phyloP scores from a whole-genome alignment of 2,888 invertebrate species.

The Chloroclysta siterata region DNA sequence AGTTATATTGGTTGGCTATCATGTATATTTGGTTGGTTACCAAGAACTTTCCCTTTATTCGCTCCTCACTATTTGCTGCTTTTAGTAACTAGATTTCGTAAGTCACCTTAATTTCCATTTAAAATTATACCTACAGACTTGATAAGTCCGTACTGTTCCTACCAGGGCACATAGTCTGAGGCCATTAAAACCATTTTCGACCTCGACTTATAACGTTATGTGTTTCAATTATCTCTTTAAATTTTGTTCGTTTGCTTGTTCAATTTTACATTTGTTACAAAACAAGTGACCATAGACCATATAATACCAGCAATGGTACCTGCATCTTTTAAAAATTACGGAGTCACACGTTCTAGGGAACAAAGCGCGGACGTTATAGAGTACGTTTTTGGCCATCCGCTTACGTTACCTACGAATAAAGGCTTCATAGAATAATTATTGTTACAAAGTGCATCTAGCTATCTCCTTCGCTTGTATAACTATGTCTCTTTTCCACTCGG shows the following conservation, averaged over 20 bases:
- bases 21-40: background rate
- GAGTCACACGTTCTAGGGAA: conserved; percentile 57
- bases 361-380: conserved; percentile 76
- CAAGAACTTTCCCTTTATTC: conserved; percentile 20
- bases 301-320: background rate
- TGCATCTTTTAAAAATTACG: conserved; percentile 58
- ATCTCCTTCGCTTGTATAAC: conserved; percentile 54
- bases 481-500: conserved; percentile 60
- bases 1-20: background rate
- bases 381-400: conserved; percentile 75
- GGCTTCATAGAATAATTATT: conserved; percentile 78
- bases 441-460: conserved; percentile 59
- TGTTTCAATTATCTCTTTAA: no score
- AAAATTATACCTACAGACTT: background rate
- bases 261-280: background rate
- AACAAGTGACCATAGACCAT: background rate
- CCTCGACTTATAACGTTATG: no score
- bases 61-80: conserved; percentile 17
- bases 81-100: background rate
- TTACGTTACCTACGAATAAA: conserved; percentile 70
- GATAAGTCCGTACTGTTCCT: background rate
- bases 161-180: background rate
- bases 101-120: background rate
- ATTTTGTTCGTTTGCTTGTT: background rate
- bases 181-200: no score